phyloP scores from a whole-genome alignment of 2,888 invertebrate species.

The Drymonia ruficornis region DNA sequence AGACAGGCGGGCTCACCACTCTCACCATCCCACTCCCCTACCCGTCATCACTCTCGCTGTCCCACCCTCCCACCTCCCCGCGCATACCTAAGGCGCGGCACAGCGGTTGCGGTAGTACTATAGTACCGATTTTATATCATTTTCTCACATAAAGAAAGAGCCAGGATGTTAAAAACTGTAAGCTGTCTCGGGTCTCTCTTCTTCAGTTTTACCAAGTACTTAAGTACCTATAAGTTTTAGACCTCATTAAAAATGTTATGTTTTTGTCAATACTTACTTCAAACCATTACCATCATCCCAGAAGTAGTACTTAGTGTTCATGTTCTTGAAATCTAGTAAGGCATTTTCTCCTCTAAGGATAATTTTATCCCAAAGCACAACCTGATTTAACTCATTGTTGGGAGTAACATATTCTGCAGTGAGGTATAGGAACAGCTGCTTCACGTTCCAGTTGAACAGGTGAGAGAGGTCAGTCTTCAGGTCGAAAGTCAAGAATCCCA shows the following conservation, averaged over 20 bases:
- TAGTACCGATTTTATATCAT: no score
- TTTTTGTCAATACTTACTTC: conserved; percentile 86
- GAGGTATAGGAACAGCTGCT: conserved; percentile 97
- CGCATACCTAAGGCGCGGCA: no score
- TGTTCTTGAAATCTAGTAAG: conserved; percentile 95
- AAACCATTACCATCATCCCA: conserved; percentile 99
- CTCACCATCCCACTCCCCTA: no score
- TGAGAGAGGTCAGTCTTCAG: conserved; percentile 95
- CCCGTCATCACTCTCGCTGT: no score
- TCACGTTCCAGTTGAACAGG: conserved; percentile 99
- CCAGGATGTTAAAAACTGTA: no score
- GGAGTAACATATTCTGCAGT: conserved; percentile 97
- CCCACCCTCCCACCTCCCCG: no score
- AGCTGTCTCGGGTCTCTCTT: no score
- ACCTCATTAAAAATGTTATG: neutral
- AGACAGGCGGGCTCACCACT: no score
- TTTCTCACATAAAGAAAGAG: no score
- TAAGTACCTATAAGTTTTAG: no score
- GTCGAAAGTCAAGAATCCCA: conserved; percentile 98
- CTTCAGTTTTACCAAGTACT: no score
- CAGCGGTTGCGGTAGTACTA: no score
- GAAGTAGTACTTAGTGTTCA: conserved; percentile 99
- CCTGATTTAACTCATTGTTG: conserved; percentile 95
- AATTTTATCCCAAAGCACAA: conserved; percentile 99
- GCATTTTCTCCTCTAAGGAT: conserved; percentile 97